phyloP scores from a whole-genome alignment of 2,888 invertebrate genomes.

The Cephus pulcher region DNA sequence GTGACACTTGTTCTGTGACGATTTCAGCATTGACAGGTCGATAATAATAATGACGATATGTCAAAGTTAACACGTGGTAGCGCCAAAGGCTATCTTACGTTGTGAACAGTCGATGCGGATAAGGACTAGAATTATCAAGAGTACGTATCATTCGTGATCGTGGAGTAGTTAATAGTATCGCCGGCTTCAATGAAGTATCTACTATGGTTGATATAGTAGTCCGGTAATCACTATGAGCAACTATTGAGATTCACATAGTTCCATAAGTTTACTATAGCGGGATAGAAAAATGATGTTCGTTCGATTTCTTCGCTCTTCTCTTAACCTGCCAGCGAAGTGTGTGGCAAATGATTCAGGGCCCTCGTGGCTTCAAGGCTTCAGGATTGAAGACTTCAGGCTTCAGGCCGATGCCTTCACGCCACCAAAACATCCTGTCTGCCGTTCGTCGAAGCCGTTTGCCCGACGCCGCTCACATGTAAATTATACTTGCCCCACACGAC shows the following conservation, averaged over 20 bases:
- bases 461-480: conserved; percentile 43
- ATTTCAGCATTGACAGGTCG: neutral
- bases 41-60: neutral
- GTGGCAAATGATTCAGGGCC: neutral
- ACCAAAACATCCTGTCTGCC: neutral
- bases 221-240: neutral
- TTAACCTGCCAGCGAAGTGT: neutral
- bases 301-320: neutral
- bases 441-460: conserved; percentile 6
- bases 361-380: neutral
- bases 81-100: neutral
- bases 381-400: neutral
- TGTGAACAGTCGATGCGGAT: neutral
- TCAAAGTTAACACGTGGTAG: neutral
- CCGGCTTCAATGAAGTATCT: neutral
- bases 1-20: neutral
- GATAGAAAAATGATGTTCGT: neutral
- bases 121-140: neutral
- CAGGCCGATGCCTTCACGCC: neutral
- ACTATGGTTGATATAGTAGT: neutral
- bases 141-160: neutral
- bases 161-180: neutral
- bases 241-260: neutral
- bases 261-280: neutral
- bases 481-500: conserved; percentile 43